Conservation (phyloP, 2,797 vertebrate genomes). For the Enteromius thamalakanensis region DNA sequence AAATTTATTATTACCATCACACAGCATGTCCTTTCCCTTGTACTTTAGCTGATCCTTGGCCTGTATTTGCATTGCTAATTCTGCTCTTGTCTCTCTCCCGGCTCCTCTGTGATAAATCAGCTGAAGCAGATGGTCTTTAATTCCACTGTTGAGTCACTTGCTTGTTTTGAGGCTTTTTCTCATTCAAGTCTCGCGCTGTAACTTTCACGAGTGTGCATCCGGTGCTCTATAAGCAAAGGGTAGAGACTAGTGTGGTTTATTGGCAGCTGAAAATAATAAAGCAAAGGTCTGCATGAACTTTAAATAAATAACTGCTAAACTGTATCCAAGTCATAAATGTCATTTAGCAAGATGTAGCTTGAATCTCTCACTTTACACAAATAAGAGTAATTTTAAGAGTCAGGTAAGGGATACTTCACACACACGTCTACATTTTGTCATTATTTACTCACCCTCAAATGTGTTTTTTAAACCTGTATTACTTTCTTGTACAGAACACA, state of each 20-base stretch:
- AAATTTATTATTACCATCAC: constrained; percentile 62
- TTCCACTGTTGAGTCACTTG: constrained; percentile 47
- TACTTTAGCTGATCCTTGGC: constrained; percentile 60
- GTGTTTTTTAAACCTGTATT: not conserved
- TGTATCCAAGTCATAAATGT: not conserved
- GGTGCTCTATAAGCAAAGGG: constrained; percentile 18
- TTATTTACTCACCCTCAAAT: not conserved
- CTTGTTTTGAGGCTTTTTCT: constrained; percentile 49
- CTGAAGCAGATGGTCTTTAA: constrained; percentile 60
- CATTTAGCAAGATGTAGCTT: not conserved
- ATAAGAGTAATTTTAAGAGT: not conserved
- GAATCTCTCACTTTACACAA: not conserved
- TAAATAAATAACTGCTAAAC: not conserved
- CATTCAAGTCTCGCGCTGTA: constrained; percentile 43
- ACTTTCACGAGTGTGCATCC: constrained; percentile 33
- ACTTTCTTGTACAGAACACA: not conserved
- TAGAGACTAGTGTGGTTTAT: not conserved
- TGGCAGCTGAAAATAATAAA: not conserved
- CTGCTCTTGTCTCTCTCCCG: constrained; percentile 49
- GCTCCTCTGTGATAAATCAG: constrained; percentile 57
- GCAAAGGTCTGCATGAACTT: not conserved
- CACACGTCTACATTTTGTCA: not conserved
- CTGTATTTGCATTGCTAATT: constrained; percentile 64
- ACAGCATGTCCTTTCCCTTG: constrained; percentile 57
- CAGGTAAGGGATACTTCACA: not conserved